phyloP scores from a whole-genome alignment of 2,113 vertebrate genomes.

The Eidolon helvum region DNA sequence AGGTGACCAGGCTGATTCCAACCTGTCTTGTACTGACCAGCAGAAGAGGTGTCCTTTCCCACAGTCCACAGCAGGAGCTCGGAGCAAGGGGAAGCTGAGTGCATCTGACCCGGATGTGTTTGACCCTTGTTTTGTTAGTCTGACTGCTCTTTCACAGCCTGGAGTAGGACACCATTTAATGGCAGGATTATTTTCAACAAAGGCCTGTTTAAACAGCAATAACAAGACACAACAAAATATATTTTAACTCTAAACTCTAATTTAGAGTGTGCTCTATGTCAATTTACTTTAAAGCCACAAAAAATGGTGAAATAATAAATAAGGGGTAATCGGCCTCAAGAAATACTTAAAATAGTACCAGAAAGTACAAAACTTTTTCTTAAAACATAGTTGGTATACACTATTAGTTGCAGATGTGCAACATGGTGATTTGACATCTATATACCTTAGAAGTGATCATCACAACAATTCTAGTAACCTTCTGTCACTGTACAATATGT shows the following conservation, averaged over 20 bases:
- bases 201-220: conserved; percentile 86
- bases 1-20: not conserved
- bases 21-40: conserved; percentile 88
- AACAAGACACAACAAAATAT: conserved; percentile 42
- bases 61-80: conserved; percentile 97
- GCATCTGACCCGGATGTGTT: conserved; percentile 89
- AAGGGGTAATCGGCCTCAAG: conserved; percentile 13
- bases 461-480: not conserved
- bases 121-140: conserved; percentile 91
- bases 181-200: conserved; percentile 99
- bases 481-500: not conserved
- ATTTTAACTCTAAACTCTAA: conserved; percentile 57
- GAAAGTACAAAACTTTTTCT: not conserved
- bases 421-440: not conserved
- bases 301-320: conserved; percentile 33
- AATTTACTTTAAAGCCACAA: not conserved
- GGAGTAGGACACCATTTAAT: conserved; percentile 98
- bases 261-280: not conserved
- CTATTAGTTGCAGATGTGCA: not conserved
- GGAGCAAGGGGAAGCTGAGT: conserved; percentile 92
- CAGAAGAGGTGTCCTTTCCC: conserved; percentile 99
- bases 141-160: conserved; percentile 96
- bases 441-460: not conserved
- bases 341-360: conserved; percentile 30
- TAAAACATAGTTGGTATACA: not conserved